Evolutionary conservation across 2,888 invertebrate genomes (phyloP).

Genomic region (Standfussiana lucernea): DNA sequence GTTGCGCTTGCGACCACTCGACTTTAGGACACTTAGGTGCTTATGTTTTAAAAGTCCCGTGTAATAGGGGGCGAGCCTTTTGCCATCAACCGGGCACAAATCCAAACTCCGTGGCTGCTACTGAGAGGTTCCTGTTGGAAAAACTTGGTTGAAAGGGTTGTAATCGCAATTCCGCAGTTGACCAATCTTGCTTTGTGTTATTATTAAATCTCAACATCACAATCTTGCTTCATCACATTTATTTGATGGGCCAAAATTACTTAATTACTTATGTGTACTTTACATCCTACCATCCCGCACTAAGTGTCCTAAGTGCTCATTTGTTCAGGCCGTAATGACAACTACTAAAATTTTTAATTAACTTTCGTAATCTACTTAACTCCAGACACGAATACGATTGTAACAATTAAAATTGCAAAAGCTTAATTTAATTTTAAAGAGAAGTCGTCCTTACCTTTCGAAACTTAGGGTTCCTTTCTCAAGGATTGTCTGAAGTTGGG

Average conservation of each 20-base stretch:
- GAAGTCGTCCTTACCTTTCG: slow-evolving; percentile 3
- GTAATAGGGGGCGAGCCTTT: too few species aligned
- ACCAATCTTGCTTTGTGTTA: not conserved
- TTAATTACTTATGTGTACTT: not conserved
- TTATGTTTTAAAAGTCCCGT: too few species aligned
- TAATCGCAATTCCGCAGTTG: too few species aligned
- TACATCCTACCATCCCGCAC: not conserved
- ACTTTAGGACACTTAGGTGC: too few species aligned
- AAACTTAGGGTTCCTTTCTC: not conserved
- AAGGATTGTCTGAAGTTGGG: not conserved
- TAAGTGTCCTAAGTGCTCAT: not conserved
- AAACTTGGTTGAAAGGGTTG: too few species aligned
- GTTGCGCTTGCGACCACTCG: too few species aligned
- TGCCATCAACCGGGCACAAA: too few species aligned
- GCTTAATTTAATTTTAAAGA: not conserved
- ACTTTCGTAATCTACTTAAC: slow-evolving; percentile 13
- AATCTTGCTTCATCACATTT: not conserved
- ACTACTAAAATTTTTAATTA: slow-evolving; percentile 14
- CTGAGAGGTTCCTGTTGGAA: too few species aligned
- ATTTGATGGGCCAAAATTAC: not conserved
- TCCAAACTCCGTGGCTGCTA: too few species aligned
- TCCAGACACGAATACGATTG: slow-evolving; percentile 38
- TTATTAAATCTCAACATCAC: not conserved
- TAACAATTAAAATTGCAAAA: slow-evolving; percentile 29
- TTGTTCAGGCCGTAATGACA: too few species aligned